Evolutionary conservation across 2,888 invertebrate genomes (phyloP), one percentile per base, ranked within the genome.

Genomic region (Pardosa pseudoannulata): DNA sequence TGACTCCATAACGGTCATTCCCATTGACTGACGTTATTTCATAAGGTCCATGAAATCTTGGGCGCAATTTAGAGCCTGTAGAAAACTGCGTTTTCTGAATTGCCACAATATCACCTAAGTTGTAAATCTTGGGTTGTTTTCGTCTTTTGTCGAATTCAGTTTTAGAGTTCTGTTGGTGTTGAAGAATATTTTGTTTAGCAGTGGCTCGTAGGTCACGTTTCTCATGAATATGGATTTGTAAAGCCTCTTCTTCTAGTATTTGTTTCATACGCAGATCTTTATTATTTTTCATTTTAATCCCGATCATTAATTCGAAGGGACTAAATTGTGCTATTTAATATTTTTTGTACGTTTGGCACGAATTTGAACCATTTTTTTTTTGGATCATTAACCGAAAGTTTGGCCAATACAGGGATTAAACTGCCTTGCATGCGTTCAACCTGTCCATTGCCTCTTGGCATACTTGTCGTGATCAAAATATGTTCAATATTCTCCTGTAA

Each of bases 21-120:
- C 23, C 23, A 13, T 16, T 19, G 28, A 39, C 13, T 11, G 7
- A 0, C 1, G n/a, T 23, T 7, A 39, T 41, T 71, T 71, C 28
- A 27, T 71, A 71, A 3, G 41, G 70, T 1, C 41, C 70, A 5
- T 68, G 19, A n/a, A 68, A 32, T 19, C 32, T 68, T 19, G 68
- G 68, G 11, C 5, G 36, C 11, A 36, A 36, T 36, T 36, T 36
- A 36, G 5, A 11, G n/a, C n/a, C n/a, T n/a, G n/a, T n/a, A n/a
- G n/a, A n/a, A n/a, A n/a, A n/a, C n/a, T n/a, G n/a, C n/a, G n/a
- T n/a, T n/a, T n/a, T n/a, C n/a, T n/a, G n/a, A n/a, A n/a, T n/a
- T n/a, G n/a, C n/a, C n/a, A n/a, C n/a, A n/a, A n/a, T n/a, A n/a
- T n/a, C n/a, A n/a, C n/a, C n/a, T n/a, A n/a, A n/a, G n/a, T n/a